phyloP scores from a whole-genome alignment of 2,888 invertebrate genomes.

The Aspidiotus destructor region DNA sequence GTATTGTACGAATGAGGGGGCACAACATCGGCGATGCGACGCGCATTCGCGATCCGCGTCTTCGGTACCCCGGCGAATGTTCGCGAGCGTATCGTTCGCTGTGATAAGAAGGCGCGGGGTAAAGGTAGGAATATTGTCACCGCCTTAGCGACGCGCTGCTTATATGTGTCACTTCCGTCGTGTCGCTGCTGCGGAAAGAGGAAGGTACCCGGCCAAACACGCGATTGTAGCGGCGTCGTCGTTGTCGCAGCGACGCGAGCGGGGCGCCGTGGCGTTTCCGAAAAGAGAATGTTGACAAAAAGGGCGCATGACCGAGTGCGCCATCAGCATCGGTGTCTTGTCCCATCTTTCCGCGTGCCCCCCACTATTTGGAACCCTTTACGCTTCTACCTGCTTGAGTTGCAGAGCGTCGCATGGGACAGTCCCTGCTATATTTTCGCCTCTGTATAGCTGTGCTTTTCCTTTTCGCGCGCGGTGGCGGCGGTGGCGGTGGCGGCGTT shows the following conservation, averaged over 20 bases:
- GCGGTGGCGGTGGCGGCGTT: slow-evolving; percentile 7
- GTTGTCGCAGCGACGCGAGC: slow-evolving; percentile 12
- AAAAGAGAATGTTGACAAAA: slow-evolving; percentile 29
- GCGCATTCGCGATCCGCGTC: slow-evolving; percentile 17
- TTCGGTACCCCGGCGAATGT: background rate
- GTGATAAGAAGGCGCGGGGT: background rate
- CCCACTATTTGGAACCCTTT: slow-evolving; percentile 25
- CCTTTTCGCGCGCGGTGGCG: slow-evolving; percentile 1
- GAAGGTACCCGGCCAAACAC: slow-evolving; percentile 20
- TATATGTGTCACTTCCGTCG: background rate
- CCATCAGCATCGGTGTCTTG: slow-evolving; percentile 22
- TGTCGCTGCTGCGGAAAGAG: slow-evolving; percentile 12
- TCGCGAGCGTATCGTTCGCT: background rate
- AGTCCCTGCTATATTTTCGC: slow-evolving; percentile 22
- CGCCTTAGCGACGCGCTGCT: slow-evolving; percentile 11
- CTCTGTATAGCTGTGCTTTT: background rate
- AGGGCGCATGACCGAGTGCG: slow-evolving; percentile 32
- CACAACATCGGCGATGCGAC: background rate
- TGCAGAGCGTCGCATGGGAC: slow-evolving; percentile 27
- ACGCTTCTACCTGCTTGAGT: slow-evolving; percentile 22
- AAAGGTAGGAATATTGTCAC: slow-evolving; percentile 9
- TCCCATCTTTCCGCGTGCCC: slow-evolving; percentile 16
- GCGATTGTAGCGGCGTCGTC: slow-evolving; percentile 7
- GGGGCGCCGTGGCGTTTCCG: slow-evolving; percentile 8
- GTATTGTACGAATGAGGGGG: background rate